A percentile compares a stretch with the other conserved stretches of the same genome.
phyloP scores from a whole-genome alignment of 2,113 vertebrate genomes.

The Ranitomeya imitator region DNA sequence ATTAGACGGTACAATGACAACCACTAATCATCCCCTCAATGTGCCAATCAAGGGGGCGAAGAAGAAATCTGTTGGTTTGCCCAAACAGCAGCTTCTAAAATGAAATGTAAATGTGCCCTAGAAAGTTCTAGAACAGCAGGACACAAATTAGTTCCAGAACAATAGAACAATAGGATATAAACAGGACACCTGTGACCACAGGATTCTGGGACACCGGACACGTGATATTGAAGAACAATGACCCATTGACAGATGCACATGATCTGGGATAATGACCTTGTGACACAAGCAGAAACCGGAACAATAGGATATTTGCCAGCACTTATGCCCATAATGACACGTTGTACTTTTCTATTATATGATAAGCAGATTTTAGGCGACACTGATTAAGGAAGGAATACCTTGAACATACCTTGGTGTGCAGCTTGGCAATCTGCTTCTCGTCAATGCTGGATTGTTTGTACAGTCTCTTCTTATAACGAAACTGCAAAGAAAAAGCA shows the following conservation, averaged over 20 bases:
- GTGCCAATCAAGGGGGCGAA: too few species aligned
- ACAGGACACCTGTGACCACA: too few species aligned
- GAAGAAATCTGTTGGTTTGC: too few species aligned
- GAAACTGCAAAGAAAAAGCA: constrained; percentile 69
- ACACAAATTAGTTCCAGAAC: too few species aligned
- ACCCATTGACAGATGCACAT: background rate
- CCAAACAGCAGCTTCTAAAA: too few species aligned
- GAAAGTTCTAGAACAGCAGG: background rate
- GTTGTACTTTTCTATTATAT: background rate
- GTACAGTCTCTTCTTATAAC: constrained; percentile 81
- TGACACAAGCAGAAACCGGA: background rate
- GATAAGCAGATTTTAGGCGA: background rate
- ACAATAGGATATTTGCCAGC: background rate
- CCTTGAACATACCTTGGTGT: constrained; percentile 73
- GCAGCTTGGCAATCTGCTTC: constrained; percentile 79
- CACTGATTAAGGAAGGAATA: background rate
- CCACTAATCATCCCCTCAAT: too few species aligned
- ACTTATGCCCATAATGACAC: background rate
- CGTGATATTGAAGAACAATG: background rate
- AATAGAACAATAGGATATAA: background rate
- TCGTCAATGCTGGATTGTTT: constrained; percentile 74
- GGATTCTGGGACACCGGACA: too few species aligned
- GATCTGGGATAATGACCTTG: background rate
- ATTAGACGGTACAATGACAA: too few species aligned
- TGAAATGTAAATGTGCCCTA: background rate